These are phyloP conservation scores for Diorhabda carinulata DNA, from an alignment of 1,140 invertebrate species.

Conservation along the genomic window DNA sequence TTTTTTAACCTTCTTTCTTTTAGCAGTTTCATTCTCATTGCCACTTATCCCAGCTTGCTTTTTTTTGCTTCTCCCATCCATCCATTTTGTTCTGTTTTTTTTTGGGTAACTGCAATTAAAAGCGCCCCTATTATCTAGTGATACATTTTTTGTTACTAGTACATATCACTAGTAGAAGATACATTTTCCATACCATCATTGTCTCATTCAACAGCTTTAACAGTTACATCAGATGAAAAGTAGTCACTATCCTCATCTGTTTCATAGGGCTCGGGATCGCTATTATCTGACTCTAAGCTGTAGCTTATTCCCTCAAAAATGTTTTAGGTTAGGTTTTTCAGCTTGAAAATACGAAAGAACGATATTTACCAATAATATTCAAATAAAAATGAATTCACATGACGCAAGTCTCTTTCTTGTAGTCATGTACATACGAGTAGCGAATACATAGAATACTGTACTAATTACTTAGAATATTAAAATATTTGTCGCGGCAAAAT, in stretches of 20 bases:
- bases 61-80: constrained; percentile 9
- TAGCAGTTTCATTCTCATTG: constrained; percentile 4
- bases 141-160: not conserved
- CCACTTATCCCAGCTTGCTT: constrained; percentile 9
- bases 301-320: not conserved
- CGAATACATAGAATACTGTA: not conserved
- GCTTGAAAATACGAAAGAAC: not conserved
- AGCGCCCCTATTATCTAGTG: not conserved
- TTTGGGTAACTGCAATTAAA: not conserved
- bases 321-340: not conserved
- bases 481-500: no score
- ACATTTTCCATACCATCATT: not conserved
- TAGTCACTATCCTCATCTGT: constrained; percentile 10
- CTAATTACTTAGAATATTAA: no score
- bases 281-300: constrained; percentile 5
- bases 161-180: constrained; percentile 5
- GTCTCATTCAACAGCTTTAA: not conserved
- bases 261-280: constrained; percentile 2
- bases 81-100: constrained; percentile 12
- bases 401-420: not conserved
- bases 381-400: not conserved
- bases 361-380: not conserved
- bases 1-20: constrained; percentile 12
- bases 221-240: not conserved
- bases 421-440: not conserved